Evolutionary conservation across 2,888 invertebrate species (phyloP).

Genomic region (Noctua janthe): DNA sequence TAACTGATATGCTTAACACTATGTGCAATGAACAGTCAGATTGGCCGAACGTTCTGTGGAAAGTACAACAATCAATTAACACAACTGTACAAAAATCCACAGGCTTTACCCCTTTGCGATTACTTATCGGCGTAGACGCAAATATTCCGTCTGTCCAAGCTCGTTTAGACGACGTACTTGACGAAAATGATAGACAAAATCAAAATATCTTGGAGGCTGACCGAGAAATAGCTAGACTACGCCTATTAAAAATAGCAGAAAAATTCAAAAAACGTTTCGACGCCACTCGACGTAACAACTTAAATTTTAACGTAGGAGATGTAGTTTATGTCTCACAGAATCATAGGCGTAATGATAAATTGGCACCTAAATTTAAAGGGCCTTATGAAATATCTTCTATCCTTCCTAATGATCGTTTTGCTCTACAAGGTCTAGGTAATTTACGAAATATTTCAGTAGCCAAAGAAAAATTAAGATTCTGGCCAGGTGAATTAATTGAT

Average conservation of each 20-base stretch:
- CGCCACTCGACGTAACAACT: not conserved
- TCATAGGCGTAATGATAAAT: conserved; percentile 61
- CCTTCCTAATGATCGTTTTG: not conserved
- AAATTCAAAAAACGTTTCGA: conserved; percentile 32
- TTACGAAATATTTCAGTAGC: conserved; percentile 17
- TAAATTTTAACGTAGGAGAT: conserved; percentile 40
- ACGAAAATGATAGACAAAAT: not conserved
- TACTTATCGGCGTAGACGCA: not conserved
- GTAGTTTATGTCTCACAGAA: conserved; percentile 41
- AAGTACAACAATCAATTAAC: conserved; percentile 5
- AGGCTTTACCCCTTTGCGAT: not conserved
- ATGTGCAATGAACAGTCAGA: conserved; percentile 12
- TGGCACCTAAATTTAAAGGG: conserved; percentile 56
- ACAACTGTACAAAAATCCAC: conserved; percentile 1
- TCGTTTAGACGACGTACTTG: not conserved
- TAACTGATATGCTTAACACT: conserved; percentile 5
- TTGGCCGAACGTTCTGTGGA: not conserved
- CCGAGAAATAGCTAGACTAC: conserved; percentile 14
- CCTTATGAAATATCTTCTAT: conserved; percentile 43
- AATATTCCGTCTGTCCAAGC: not conserved
- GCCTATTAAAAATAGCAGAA: not conserved
- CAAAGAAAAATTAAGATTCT: conserved; percentile 29
- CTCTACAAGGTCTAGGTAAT: not conserved
- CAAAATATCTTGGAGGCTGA: conserved; percentile 9
- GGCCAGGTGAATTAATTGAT: conserved; percentile 32